phyloP scores from a whole-genome alignment of 2,113 vertebrate species.

The Orthonyx spaldingii region DNA sequence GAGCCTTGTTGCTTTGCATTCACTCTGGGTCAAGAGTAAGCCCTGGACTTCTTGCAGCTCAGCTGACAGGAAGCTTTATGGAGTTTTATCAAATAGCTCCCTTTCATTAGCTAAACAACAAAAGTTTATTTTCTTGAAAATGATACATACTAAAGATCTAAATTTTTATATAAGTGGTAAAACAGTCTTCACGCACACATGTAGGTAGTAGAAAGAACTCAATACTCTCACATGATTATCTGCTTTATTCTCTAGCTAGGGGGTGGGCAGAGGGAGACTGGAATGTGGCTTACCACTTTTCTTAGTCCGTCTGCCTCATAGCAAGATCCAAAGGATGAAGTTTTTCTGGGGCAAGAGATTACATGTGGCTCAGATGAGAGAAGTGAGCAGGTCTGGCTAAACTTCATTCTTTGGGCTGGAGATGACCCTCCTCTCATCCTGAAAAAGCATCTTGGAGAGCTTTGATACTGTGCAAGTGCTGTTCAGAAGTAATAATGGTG shows the following conservation, averaged over 20 bases:
- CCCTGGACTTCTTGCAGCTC: not conserved
- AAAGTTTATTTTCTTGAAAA: not conserved
- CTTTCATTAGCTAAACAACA: not conserved
- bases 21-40: not conserved
- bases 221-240: not conserved
- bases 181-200: not conserved
- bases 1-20: not conserved
- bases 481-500: not conserved
- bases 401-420: slow-evolving; percentile 86
- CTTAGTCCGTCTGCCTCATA: not conserved
- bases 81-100: not conserved
- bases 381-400: slow-evolving; percentile 47
- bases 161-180: not conserved
- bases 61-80: not conserved
- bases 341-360: not conserved
- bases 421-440: not conserved
- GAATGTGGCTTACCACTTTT: not conserved
- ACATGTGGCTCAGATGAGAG: not conserved
- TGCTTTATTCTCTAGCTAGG: not conserved
- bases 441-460: not conserved
- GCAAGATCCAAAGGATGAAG: not conserved
- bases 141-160: not conserved
- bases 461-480: not conserved
- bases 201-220: not conserved
- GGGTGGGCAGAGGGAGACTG: not conserved